phyloP scores from a whole-genome alignment of 2,888 invertebrate genomes.

The Ecliptopera silaceata region DNA sequence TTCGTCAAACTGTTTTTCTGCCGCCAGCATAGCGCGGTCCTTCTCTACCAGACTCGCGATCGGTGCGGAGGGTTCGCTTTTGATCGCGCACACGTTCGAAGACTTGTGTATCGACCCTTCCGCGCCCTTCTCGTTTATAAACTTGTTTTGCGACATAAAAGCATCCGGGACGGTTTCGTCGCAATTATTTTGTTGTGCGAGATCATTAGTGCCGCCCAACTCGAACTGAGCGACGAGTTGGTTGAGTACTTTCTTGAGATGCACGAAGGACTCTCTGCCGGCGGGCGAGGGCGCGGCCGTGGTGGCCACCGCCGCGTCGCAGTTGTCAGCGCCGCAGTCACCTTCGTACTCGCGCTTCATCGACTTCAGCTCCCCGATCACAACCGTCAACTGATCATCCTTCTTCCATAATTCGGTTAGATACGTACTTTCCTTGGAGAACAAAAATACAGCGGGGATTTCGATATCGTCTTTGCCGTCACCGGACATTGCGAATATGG shows the following conservation, averaged over 20 bases:
- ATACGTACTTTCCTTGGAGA: slow-evolving; percentile 88
- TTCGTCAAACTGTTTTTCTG: slow-evolving; percentile 14
- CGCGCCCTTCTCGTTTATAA: slow-evolving; percentile 38
- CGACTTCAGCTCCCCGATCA: slow-evolving; percentile 75
- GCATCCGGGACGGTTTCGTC: slow-evolving; percentile 39
- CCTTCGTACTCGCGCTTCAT: slow-evolving; percentile 56
- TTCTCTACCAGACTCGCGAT: slow-evolving; percentile 14
- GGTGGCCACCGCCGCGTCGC: slow-evolving; percentile 49
- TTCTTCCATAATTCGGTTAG: slow-evolving; percentile 84
- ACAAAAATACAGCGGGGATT: slow-evolving; percentile 96
- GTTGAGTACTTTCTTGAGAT: slow-evolving; percentile 71
- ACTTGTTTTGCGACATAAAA: slow-evolving; percentile 41
- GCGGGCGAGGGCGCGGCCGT: slow-evolving; percentile 30
- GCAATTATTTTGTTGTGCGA: slow-evolving; percentile 37
- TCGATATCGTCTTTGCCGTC: slow-evolving; percentile 93
- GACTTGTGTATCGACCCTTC: slow-evolving; percentile 18
- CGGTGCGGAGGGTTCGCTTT: slow-evolving; percentile 16
- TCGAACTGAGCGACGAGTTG: slow-evolving; percentile 71
- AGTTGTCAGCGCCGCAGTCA: slow-evolving; percentile 52
- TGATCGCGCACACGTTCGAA: slow-evolving; percentile 18
- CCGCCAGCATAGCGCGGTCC: slow-evolving; percentile 8
- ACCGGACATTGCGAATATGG: slow-evolving; percentile 98
- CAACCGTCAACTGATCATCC: slow-evolving; percentile 81
- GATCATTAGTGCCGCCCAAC: slow-evolving; percentile 57
- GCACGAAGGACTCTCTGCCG: slow-evolving; percentile 66